Percentiles rank a stretch among this genome's conserved stretches.
Conservation (phyloP, 1,140 invertebrate genomes). For the Drosophila elegans region DNA sequence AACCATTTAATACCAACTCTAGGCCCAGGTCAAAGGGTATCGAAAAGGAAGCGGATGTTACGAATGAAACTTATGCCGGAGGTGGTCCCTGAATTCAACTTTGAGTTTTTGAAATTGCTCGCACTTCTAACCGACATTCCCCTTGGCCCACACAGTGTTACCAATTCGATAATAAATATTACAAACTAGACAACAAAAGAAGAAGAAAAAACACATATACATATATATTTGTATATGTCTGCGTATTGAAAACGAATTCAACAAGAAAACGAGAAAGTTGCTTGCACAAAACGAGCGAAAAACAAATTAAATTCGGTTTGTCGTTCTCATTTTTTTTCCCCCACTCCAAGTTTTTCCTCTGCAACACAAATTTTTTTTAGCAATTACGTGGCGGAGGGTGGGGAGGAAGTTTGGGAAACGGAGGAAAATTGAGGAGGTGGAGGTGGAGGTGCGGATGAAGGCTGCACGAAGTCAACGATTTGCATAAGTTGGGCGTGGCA, state of each 20-base stretch:
- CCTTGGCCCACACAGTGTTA: conserved; percentile 33
- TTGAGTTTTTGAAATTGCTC: conserved; percentile 65
- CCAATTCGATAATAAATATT: conserved; percentile 81
- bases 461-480: conserved; percentile 58
- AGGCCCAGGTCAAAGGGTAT: not conserved
- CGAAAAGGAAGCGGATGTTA: conserved; percentile 34
- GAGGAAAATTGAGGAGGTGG: not conserved
- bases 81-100: conserved; percentile 37
- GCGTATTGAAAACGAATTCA: conserved; percentile 53
- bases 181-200: conserved; percentile 76
- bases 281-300: conserved; percentile 69
- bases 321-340: conserved; percentile 61
- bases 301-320: conserved; percentile 81
- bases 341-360: conserved; percentile 41
- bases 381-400: conserved; percentile 52
- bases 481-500: conserved; percentile 64
- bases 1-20: too few relatives aligned
- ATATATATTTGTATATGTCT: conserved; percentile 19
- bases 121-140: conserved; percentile 20
- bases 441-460: conserved; percentile 1
- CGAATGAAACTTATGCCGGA: conserved; percentile 64
- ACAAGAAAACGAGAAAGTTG: conserved; percentile 67
- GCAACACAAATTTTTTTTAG: conserved; percentile 62
- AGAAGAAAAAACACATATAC: conserved; percentile 32
- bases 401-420: not conserved